Base-by-base conservation (phyloP, 2,113 vertebrate species). In the Bubo blakistoni region DNA sequence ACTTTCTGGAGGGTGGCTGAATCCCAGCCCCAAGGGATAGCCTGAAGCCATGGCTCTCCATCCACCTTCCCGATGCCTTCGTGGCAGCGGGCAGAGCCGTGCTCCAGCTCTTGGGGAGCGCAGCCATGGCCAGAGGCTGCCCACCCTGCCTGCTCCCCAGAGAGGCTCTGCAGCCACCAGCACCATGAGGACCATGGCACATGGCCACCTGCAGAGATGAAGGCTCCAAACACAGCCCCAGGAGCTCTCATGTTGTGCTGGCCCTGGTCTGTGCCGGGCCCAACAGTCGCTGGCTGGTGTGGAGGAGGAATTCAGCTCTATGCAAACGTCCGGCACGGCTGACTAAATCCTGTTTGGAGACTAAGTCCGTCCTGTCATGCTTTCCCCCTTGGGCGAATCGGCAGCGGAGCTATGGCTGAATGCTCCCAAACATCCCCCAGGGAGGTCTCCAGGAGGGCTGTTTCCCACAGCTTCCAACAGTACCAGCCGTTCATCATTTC, bases 381-480 rank as follows among this genome's bases (percentile, higher is more conserved):
- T 92, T 91, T 92, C 30, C 66, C 84, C 81, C 61, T 54, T 44
- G 59, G 78, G 87, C n/a, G 0, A 91, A 90, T 81, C 14, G 4
- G 74, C 38, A 7, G 51, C 1, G 3, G 59, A 90, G 76, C 65
- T 92, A 46, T 46, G 78, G 55, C 73, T 91, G 81, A 96, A 92
- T 51, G 93, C 81, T 94, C 78, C 73, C 73, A 80, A 92, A 91
- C 70, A 88, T 46, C 59, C 79, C 57, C 51, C 52, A 40, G 85
- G 62, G 66, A 95, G 29, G 42, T 79, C 51, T 87, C 81, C 66
- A 79, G 91, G 70, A 91, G 65, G 17, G 81, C 78, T 27, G 34
- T 96, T 97, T 97, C 94, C 87, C 94, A 96, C 94, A 94, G 81
- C 49, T 88, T 67, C 36, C 77, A 94, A 89, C 91, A 96, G 81